A percentile compares a stretch with the other conserved stretches of the same genome.
Evolutionary conservation across 2,797 vertebrate genomes (phyloP).

Genomic region (Calcarius lapponicus): DNA sequence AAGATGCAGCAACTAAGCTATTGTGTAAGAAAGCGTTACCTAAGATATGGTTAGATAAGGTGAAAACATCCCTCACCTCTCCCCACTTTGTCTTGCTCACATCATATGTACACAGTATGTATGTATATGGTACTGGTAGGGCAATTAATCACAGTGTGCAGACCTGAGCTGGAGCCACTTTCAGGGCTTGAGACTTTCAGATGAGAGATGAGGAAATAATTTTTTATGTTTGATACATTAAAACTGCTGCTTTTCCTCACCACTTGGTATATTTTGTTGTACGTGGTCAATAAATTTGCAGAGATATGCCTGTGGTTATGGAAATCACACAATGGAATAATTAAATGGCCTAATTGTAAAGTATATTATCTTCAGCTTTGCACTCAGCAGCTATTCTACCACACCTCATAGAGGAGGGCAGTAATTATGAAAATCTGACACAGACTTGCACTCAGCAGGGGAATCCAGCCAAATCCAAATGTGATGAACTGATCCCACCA

Average conservation of each 20-base stretch:
- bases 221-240: background rate
- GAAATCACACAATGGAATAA: conserved; percentile 19
- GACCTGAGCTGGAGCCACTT: background rate
- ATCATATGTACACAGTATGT: background rate
- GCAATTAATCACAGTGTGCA: background rate
- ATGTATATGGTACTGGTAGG: background rate
- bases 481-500: background rate
- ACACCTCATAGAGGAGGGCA: background rate
- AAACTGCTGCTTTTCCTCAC: conserved; percentile 6
- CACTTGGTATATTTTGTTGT: background rate
- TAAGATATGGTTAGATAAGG: background rate
- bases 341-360: conserved; percentile 44
- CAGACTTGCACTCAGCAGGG: background rate
- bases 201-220: background rate
- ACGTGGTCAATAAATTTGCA: conserved; percentile 1
- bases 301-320: background rate
- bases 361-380: conserved; percentile 5
- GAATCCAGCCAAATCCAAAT: background rate
- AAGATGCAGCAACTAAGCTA: background rate
- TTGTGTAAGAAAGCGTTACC: background rate
- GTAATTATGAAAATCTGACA: conserved; percentile 23
- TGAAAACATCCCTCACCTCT: background rate
- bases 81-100: background rate
- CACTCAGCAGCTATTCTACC: background rate
- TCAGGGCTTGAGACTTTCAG: background rate